Percentiles rank a stretch among this genome's conserved stretches.
Conservation (phyloP, 2,888 invertebrate genomes). For the Sphaerophoria taeniata region DNA sequence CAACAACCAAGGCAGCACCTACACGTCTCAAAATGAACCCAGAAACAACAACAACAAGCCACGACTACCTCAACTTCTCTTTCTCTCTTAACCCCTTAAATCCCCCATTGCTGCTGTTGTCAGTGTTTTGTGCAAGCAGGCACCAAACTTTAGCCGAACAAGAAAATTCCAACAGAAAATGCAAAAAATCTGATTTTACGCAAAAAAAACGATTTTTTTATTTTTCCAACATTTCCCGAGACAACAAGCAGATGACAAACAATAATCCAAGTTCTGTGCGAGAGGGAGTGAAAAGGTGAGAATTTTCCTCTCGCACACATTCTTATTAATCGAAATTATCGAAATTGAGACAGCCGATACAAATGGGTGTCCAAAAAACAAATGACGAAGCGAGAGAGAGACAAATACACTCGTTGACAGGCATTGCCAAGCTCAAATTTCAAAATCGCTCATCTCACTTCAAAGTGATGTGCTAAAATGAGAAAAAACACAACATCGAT, state of each 20-base stretch:
- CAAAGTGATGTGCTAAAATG: background rate
- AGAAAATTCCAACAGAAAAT: conserved; percentile 69
- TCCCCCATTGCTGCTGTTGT: conserved; percentile 21
- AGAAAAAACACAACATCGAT: conserved; percentile 29
- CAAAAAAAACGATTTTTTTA: conserved; percentile 58
- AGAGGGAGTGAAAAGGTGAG: conserved; percentile 58
- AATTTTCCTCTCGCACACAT: conserved; percentile 53
- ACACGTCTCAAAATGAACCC: conserved; percentile 49
- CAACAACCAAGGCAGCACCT: conserved; percentile 40
- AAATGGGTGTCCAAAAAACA: conserved; percentile 61
- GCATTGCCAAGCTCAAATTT: conserved; percentile 69
- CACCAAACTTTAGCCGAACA: conserved; percentile 38
- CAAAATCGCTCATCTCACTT: background rate
- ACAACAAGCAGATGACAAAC: conserved; percentile 63
- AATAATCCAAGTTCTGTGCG: conserved; percentile 48
- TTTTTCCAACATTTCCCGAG: conserved; percentile 69
- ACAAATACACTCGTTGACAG: conserved; percentile 22
- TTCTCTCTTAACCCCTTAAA: conserved; percentile 28
- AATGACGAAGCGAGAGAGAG: conserved; percentile 11
- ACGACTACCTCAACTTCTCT: conserved; percentile 67
- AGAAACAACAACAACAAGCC: conserved; percentile 45
- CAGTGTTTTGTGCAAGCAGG: conserved; percentile 22
- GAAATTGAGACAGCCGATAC: conserved; percentile 33
- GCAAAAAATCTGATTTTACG: conserved; percentile 54
- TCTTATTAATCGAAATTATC: conserved; percentile 26